Percentiles rank a stretch among this genome's conserved stretches.
phyloP scores from a whole-genome alignment of 2,888 invertebrate species.

The Smittia aterrima region DNA sequence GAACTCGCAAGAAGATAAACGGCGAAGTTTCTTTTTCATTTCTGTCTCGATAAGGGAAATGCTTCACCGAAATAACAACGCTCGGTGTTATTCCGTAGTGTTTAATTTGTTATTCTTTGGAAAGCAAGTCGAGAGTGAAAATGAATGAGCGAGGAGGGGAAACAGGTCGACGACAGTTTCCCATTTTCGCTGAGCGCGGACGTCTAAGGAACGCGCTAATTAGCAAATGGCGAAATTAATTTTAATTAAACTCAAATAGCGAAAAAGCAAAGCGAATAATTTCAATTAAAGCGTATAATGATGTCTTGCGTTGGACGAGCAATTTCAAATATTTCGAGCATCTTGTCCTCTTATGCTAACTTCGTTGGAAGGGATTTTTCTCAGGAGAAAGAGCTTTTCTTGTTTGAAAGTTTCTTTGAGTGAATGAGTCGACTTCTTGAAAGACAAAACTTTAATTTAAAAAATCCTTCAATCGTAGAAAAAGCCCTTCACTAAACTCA shows the following conservation, averaged over 20 bases:
- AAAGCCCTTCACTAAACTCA: no score
- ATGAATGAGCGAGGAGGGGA: not conserved
- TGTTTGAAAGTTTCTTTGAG: no score
- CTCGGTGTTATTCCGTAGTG: constrained; percentile 1
- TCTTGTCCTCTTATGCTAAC: constrained; percentile 1
- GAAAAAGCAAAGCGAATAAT: not conserved
- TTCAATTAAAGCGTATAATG: constrained; percentile 15
- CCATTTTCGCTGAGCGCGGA: not conserved
- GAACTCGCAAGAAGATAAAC: not conserved
- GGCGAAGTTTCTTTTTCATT: no score
- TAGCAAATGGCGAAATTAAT: constrained; percentile 13
- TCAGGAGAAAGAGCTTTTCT: no score
- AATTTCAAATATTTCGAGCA: constrained; percentile 1
- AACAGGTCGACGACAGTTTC: not conserved
- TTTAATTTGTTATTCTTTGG: constrained; percentile 17
- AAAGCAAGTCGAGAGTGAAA: not conserved
- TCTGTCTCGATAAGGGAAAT: not conserved
- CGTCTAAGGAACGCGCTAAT: not conserved
- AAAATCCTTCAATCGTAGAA: no score
- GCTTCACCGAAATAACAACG: not conserved
- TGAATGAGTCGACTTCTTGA: no score
- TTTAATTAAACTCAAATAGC: not conserved
- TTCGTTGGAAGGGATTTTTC: no score
- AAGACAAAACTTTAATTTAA: no score
- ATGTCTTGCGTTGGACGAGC: not conserved